phyloP scores from a whole-genome alignment of 2,113 vertebrate genomes.

The Podilymbus podiceps region DNA sequence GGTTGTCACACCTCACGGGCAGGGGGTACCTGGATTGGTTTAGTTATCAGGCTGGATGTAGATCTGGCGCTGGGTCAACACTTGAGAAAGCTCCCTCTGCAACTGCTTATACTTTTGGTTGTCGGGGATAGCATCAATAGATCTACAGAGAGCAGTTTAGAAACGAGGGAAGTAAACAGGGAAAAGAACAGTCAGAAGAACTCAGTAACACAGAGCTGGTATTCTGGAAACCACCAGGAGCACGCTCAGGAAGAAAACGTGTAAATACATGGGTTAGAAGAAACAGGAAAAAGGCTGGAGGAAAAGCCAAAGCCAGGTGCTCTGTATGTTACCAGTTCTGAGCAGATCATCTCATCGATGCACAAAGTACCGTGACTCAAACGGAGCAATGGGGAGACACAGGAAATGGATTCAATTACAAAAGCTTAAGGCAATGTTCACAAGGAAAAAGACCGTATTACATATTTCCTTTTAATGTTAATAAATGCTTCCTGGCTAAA shows the following conservation, averaged over 20 bases:
- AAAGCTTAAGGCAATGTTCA: background rate
- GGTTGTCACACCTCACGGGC: conserved; percentile 62
- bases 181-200: conserved; percentile 42
- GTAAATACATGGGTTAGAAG: background rate
- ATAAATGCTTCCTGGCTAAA: background rate
- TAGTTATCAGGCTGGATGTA: conserved; percentile 96
- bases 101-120: conserved; percentile 99
- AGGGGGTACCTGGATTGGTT: conserved; percentile 85
- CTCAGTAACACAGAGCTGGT: background rate
- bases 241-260: background rate
- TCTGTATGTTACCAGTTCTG: background rate
- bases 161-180: conserved; percentile 48
- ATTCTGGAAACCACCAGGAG: background rate
- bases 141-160: conserved; percentile 84
- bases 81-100: conserved; percentile 99
- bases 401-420: background rate
- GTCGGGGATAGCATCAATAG: conserved; percentile 97
- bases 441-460: background rate
- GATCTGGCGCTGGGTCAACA: conserved; percentile 99
- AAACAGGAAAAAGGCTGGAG: background rate
- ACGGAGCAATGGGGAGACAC: background rate
- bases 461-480: background rate
- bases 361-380: background rate
- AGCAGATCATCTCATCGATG: background rate
- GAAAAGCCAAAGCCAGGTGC: background rate